phyloP scores from a whole-genome alignment of 2,113 vertebrate species.

The Pterocles orientalis region DNA sequence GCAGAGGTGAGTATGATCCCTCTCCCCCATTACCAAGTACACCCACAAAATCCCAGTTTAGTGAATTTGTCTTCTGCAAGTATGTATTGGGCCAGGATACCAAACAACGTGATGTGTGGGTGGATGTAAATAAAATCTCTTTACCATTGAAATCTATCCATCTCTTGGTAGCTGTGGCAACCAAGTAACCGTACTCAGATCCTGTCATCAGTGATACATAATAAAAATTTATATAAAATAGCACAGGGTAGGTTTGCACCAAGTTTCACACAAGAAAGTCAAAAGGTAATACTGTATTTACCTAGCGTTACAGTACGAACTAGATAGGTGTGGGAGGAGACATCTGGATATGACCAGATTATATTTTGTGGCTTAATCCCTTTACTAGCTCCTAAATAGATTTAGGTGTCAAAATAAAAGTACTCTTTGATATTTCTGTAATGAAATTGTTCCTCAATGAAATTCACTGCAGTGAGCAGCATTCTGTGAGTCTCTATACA shows the following conservation, averaged over 20 bases:
- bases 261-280: neutral
- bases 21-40: neutral
- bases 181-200: neutral
- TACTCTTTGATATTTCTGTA: neutral
- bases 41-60: neutral
- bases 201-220: neutral
- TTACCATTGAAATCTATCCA: neutral
- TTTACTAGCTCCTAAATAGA: neutral
- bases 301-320: neutral
- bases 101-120: neutral
- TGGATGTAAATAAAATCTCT: conserved; percentile 23
- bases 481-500: neutral
- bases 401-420: conserved; percentile 8
- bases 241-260: neutral
- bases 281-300: neutral
- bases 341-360: neutral
- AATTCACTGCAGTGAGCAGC: neutral
- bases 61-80: neutral
- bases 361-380: neutral
- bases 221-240: neutral
- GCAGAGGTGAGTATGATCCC: neutral
- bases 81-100: neutral
- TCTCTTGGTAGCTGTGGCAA: conserved; percentile 32
- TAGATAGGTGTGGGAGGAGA: neutral
- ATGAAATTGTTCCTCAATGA: neutral